Conservation (phyloP, 2,113 vertebrate species). For the Philantomba maxwellii region DNA sequence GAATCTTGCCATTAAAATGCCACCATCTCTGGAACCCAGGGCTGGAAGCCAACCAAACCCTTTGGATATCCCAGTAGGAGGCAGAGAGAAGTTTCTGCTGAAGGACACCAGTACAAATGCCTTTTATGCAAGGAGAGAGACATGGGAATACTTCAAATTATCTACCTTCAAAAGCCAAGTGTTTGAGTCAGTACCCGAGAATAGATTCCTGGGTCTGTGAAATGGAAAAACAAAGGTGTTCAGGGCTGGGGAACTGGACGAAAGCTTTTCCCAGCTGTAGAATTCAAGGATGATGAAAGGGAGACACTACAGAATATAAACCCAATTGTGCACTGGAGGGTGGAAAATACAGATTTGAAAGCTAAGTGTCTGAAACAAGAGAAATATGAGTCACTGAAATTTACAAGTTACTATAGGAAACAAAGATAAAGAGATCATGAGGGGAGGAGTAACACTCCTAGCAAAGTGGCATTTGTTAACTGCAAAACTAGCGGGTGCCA, state of each 20-base stretch:
- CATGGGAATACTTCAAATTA: constrained; percentile 74
- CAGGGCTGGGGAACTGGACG: constrained; percentile 16
- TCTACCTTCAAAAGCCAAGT: constrained; percentile 68
- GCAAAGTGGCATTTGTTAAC: constrained; percentile 17
- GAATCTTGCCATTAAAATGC: constrained; percentile 59
- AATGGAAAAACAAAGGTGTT: constrained; percentile 53
- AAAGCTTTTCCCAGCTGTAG: constrained; percentile 61
- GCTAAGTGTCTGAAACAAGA: constrained; percentile 65
- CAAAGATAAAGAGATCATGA: constrained; percentile 51
- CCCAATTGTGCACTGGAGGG: constrained; percentile 50
- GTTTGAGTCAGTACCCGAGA: constrained; percentile 23
- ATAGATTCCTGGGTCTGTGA: constrained; percentile 46
- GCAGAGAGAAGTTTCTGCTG: constrained; percentile 62
- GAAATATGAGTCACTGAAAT: constrained; percentile 66
- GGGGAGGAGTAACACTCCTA: neutral
- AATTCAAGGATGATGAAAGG: constrained; percentile 55
- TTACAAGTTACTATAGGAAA: constrained; percentile 57
- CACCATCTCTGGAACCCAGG: constrained; percentile 48
- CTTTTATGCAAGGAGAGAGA: constrained; percentile 65
- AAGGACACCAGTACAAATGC: constrained; percentile 66
- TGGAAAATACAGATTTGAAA: constrained; percentile 65
- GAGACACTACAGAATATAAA: constrained; percentile 48
- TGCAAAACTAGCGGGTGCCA: neutral
- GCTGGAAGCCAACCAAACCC: constrained; percentile 53
- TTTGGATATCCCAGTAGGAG: constrained; percentile 70